These are phyloP conservation scores for Jordanella pulchra DNA, from an alignment of 2,797 vertebrate genomes.

Conservation along the genomic window DNA sequence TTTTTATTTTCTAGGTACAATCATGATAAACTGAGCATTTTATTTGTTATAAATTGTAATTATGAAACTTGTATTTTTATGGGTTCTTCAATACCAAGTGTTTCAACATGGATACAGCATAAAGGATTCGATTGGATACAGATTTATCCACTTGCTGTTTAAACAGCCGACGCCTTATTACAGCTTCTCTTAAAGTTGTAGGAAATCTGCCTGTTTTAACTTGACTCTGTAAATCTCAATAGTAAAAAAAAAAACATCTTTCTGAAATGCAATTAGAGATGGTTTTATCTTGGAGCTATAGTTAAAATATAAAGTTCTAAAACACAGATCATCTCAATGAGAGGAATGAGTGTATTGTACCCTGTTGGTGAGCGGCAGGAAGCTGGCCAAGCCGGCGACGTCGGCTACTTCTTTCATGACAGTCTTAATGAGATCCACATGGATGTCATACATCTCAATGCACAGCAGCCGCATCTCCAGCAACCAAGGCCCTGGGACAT, in stretches of 20 bases:
- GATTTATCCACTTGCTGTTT: too few species aligned
- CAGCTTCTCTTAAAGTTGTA: too few species aligned
- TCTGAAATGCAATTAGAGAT: neutral
- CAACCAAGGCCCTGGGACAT: neutral
- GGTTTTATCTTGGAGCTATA: neutral
- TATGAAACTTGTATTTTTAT: too few species aligned
- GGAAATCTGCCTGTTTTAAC: too few species aligned
- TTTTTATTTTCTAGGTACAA: too few species aligned
- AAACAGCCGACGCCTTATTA: too few species aligned
- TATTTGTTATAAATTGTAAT: too few species aligned
- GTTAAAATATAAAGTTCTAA: neutral
- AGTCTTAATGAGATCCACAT: accelerated
- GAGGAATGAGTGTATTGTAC: constrained; percentile 19
- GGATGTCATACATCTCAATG: constrained; percentile 18
- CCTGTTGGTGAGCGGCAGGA: constrained; percentile 62
- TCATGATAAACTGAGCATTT: too few species aligned
- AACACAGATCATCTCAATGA: neutral
- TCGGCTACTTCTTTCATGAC: constrained; percentile 24
- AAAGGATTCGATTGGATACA: too few species aligned
- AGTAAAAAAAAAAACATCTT: neutral
- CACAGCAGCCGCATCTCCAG: constrained; percentile 54
- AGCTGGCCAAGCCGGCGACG: constrained; percentile 19
- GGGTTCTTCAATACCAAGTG: too few species aligned
- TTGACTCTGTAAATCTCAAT: too few species aligned
- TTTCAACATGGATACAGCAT: too few species aligned